Evolutionary conservation across 2,113 vertebrate genomes (phyloP).

Genomic region (Rhabdomys dilectus): DNA sequence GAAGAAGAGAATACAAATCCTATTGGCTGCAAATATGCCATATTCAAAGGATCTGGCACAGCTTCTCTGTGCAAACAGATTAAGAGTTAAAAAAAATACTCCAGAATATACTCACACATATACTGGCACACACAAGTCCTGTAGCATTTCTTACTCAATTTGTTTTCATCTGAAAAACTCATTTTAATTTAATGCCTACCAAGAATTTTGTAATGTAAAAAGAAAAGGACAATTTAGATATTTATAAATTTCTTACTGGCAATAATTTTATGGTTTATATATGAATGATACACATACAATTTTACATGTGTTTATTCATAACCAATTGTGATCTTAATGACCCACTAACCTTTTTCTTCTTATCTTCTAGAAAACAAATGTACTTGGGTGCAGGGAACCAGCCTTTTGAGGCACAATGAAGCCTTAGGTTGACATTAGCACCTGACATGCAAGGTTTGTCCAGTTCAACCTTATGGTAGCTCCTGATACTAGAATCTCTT

Average conservation of each 20-base stretch:
- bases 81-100: background rate
- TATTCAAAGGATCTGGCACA: background rate
- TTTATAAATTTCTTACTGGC: slow-evolving; percentile 9
- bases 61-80: slow-evolving; percentile 21
- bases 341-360: background rate
- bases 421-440: background rate
- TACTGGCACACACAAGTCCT: background rate
- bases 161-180: background rate
- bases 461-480: background rate
- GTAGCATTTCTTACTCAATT: background rate
- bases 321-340: background rate
- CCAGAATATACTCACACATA: background rate
- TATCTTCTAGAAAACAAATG: background rate
- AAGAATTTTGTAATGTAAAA: background rate
- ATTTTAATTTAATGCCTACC: background rate
- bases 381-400: background rate
- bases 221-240: background rate
- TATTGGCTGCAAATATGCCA: background rate
- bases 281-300: background rate
- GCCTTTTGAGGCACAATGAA: background rate
- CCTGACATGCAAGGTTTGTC: background rate
- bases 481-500: background rate
- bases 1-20: background rate
- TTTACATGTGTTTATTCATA: background rate
- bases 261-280: background rate